Evolutionary conservation across 2,888 invertebrate species (phyloP).

Genomic region (Nomada ferruginata): DNA sequence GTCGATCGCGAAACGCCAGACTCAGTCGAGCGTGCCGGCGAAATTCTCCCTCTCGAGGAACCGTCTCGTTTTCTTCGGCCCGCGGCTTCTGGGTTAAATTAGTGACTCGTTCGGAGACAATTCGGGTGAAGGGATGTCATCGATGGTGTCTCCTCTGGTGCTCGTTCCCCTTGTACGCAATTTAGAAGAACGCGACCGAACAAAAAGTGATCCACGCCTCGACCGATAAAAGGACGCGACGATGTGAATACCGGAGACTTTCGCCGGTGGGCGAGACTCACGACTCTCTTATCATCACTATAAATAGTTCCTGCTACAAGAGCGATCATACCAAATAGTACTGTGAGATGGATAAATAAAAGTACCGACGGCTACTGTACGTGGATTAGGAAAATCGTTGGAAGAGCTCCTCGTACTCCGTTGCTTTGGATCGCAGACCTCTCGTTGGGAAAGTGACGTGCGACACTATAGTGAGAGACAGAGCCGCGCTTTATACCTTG

Average conservation of each 20-base stretch:
- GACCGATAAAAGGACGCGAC: conserved; percentile 23
- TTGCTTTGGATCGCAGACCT: conserved; percentile 32
- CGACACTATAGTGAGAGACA: conserved; percentile 24
- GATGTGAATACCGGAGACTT: conserved; percentile 33
- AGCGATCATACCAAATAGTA: conserved; percentile 82
- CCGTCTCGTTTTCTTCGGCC: conserved; percentile 30
- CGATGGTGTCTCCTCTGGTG: conserved; percentile 25
- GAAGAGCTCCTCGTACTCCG: conserved; percentile 27
- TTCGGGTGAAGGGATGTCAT: conserved; percentile 13
- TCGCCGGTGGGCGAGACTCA: conserved; percentile 47
- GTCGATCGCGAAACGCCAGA: conserved; percentile 60
- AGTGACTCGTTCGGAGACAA: conserved; percentile 17
- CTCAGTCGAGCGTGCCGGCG: conserved; percentile 46
- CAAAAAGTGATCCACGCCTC: conserved; percentile 3
- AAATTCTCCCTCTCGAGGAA: conserved; percentile 42
- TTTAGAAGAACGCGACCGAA: conserved; percentile 9
- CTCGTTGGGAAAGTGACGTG: conserved; percentile 59
- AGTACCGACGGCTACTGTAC: conserved; percentile 17
- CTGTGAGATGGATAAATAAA: conserved; percentile 58
- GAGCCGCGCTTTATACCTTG: conserved; percentile 32
- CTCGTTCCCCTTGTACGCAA: conserved; percentile 20
- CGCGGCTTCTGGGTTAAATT: conserved; percentile 24
- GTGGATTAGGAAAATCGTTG: conserved; percentile 26
- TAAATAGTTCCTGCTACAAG: conserved; percentile 81
- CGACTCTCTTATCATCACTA: conserved; percentile 47